A percentile compares a stretch with the other conserved stretches of the same genome.
phyloP scores from a whole-genome alignment of 2,888 invertebrate species.

The Xestoiulus laeticollis region DNA sequence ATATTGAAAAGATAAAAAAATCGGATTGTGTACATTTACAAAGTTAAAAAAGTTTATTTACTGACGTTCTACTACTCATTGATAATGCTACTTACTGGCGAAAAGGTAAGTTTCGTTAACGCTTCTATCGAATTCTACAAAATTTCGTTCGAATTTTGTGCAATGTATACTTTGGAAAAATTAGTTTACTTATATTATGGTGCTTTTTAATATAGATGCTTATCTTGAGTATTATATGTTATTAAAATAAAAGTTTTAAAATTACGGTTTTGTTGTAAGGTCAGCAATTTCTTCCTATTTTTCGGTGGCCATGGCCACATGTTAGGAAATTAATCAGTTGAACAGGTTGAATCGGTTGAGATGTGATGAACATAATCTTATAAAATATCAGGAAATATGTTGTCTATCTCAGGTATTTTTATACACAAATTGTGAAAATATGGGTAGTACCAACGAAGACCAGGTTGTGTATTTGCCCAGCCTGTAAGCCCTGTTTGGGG shows the following conservation, averaged over 20 bases:
- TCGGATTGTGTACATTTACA: neutral
- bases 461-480: too few species aligned
- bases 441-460: neutral
- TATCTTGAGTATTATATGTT: neutral
- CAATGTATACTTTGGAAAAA: neutral
- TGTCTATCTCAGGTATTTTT: neutral
- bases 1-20: neutral
- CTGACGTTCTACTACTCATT: neutral
- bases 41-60: constrained; percentile 3
- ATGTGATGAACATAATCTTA: too few species aligned
- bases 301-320: constrained; percentile 19
- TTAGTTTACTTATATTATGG: neutral
- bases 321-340: neutral
- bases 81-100: neutral
- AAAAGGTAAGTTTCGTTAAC: neutral
- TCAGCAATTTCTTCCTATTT: neutral
- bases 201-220: neutral
- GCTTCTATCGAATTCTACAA: neutral
- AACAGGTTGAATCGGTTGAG: constrained; percentile 25
- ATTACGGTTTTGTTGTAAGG: neutral
- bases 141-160: neutral
- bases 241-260: neutral
- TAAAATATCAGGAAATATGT: neutral
- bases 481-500: neutral
- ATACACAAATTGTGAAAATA: neutral